Evolutionary conservation across 2,113 vertebrate species (phyloP).

Genomic region (Mesembrinibis cayennensis): DNA sequence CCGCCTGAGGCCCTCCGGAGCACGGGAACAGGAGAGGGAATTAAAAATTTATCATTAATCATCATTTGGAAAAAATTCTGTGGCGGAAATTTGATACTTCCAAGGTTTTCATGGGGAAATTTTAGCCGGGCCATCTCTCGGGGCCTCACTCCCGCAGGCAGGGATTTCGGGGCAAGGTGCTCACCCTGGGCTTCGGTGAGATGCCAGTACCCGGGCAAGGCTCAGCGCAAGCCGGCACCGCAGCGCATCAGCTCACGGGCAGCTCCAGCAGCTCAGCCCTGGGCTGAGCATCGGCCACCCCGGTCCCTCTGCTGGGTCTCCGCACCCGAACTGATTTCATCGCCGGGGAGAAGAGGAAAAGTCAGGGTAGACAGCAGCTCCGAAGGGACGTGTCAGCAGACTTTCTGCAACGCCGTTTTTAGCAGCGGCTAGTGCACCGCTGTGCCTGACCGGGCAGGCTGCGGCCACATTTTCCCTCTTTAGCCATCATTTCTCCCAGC

Average conservation of each 20-base stretch:
- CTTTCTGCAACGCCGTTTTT: rapidly evolving
- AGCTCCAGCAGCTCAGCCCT: background rate
- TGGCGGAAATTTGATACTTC: background rate
- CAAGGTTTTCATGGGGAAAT: background rate
- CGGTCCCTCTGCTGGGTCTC: rapidly evolving
- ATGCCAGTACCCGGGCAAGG: rapidly evolving
- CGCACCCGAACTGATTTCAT: rapidly evolving
- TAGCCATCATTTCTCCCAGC: background rate
- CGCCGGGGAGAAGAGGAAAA: background rate
- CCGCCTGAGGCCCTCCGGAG: rapidly evolving
- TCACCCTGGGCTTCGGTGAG: background rate
- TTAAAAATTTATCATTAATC: background rate
- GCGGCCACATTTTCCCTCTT: rapidly evolving
- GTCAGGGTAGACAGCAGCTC: background rate
- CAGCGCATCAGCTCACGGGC: background rate
- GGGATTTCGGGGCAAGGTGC: background rate
- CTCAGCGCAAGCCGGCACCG: background rate
- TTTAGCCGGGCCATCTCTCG: rapidly evolving
- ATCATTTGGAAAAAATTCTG: background rate
- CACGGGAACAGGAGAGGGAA: background rate
- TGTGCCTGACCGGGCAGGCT: rapidly evolving
- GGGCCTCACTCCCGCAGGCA: background rate
- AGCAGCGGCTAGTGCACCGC: background rate
- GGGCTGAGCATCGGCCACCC: background rate
- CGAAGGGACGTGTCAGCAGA: background rate